Conservation (phyloP, 2,888 invertebrate species). For the Arctia plantaginis region DNA sequence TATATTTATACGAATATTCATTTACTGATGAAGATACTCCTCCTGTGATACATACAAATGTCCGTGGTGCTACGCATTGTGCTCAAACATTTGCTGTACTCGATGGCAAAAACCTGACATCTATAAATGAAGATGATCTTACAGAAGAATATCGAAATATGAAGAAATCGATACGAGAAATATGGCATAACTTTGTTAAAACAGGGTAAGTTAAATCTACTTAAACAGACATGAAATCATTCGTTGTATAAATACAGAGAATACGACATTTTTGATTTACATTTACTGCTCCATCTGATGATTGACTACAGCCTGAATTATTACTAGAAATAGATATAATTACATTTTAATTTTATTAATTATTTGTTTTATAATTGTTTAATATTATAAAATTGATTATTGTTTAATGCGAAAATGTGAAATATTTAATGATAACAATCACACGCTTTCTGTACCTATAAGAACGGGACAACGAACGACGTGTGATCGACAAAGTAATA, state of each 20-base stretch:
- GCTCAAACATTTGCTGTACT: conserved; percentile 53
- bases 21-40: conserved; percentile 52
- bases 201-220: conserved; percentile 54
- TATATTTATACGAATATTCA: conserved; percentile 60
- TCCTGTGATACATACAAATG: conserved; percentile 44
- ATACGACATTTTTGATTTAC: neutral
- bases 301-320: too few species aligned
- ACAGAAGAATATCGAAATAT: conserved; percentile 45
- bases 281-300: neutral
- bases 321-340: too few species aligned
- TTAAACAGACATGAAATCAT: neutral
- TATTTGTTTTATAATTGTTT: too few species aligned
- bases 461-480: neutral
- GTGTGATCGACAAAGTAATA: neutral
- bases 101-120: conserved; percentile 29
- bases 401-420: too few species aligned
- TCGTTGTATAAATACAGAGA: neutral
- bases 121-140: conserved; percentile 23
- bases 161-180: conserved; percentile 47
- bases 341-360: too few species aligned
- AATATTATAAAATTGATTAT: too few species aligned
- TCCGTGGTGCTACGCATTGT: conserved; percentile 57
- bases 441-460: too few species aligned
- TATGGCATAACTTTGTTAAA: conserved; percentile 64
- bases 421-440: too few species aligned